Base-by-base conservation (phyloP, 23 tunicate species). In the Styela clava region DNA sequence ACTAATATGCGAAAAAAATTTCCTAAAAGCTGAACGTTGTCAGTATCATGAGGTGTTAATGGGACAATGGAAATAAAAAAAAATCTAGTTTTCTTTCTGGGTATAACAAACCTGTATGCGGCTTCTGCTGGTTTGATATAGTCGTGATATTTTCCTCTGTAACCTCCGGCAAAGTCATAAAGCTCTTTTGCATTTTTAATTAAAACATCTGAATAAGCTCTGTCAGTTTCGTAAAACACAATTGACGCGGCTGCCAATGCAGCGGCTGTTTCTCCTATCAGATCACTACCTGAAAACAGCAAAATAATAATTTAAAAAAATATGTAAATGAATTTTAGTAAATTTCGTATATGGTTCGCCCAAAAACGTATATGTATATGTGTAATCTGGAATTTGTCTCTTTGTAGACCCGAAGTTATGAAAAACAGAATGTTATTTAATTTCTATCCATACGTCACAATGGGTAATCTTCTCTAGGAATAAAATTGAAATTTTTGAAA, bases 231-330 rank as follows among this genome's bases (percentile, higher is more conserved):
- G 31, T 74, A 19, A 68, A 93, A 93, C 21, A 93, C 93, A 37
- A 93, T 88, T 7, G 93, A 84, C 21, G 93, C 98, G 61, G 98
- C 83, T 0, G 98, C 94, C 70, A 93, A 63, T 0, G 98, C 94
- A 18, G 98, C 98, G 35, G 98, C 88, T 16, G 93, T 84, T 52
- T 93, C 98, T 2, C 78, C 89, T 9, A 89, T 86, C 73, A 93
- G 56, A 61, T 93, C 98, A 22, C 80, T 74, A n/a, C 98, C 98
- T 88, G 63, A 31, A 26, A 64, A 29, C 23, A 22, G 31, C 5
- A 62, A 73, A n/a, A 24, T 26, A 18, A n/a, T n/a, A n/a, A n/a
- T n/a, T n/a, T n/a, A n/a, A n/a, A n/a, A n/a, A n/a, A 16, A 16
- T 69, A 21, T 24, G 25, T 24, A 16, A 16, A 19, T 21, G 16